Evolutionary conservation across 2,113 vertebrate genomes (phyloP).

Genomic region (Synodontis membranacea): DNA sequence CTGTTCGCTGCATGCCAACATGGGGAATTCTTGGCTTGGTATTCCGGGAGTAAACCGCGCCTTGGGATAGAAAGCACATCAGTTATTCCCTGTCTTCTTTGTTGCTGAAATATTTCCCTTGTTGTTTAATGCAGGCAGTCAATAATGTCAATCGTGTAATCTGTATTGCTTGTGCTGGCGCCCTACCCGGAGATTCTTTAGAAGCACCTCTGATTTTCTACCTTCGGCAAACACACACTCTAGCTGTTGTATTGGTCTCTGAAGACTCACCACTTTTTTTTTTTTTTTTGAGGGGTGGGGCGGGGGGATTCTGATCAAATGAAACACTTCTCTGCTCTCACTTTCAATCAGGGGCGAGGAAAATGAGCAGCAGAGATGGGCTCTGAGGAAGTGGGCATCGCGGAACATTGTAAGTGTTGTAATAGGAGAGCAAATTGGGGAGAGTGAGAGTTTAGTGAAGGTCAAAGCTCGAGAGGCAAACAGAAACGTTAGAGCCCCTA

Average conservation of each 20-base stretch:
- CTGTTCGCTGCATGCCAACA: neutral
- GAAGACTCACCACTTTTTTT: neutral
- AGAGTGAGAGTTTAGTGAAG: conserved; percentile 55
- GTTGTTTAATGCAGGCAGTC: conserved; percentile 7
- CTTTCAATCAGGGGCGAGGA: conserved; percentile 49
- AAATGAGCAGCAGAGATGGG: conserved; percentile 34
- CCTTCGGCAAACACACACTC: conserved; percentile 2
- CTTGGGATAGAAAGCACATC: neutral
- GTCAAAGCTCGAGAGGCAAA: conserved; percentile 50
- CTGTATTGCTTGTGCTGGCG: neutral
- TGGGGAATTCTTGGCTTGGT: conserved; percentile 63
- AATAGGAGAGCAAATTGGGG: conserved; percentile 52
- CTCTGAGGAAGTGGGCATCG: conserved; percentile 46
- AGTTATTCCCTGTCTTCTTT: neutral
- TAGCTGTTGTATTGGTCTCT: neutral
- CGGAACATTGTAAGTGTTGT: conserved; percentile 48
- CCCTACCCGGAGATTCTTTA: neutral
- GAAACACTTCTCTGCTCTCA: conserved; percentile 42
- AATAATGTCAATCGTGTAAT: conserved; percentile 17
- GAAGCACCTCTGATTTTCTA: conserved; percentile 34
- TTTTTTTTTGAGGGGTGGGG: neutral
- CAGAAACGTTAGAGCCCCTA: conserved; percentile 40
- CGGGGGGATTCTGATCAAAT: conserved; percentile 8
- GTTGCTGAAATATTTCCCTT: conserved; percentile 7
- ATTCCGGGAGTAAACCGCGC: conserved; percentile 58